Conservation (phyloP, 2,797 vertebrate species). For the Tachyglossus aculeatus region DNA sequence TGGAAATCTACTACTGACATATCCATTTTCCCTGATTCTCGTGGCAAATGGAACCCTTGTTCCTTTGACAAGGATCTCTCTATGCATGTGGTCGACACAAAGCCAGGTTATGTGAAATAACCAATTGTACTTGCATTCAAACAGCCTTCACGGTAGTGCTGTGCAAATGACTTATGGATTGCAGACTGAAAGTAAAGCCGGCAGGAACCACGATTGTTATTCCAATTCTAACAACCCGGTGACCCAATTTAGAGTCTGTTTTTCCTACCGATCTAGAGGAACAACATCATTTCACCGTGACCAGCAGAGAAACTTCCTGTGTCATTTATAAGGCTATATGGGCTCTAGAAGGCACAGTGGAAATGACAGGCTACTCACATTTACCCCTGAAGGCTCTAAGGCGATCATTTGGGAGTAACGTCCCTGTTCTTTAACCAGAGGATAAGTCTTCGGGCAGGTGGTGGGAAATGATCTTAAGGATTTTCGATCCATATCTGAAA, state of each 20-base stretch:
- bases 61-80: not conserved
- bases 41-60: not conserved
- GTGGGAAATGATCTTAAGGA: constrained; percentile 4
- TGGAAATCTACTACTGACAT: no score
- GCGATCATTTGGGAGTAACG: constrained; percentile 75
- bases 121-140: no score
- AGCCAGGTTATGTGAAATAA: no score
- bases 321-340: not conserved
- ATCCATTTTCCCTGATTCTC: no score
- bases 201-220: not conserved
- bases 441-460: constrained; percentile 57
- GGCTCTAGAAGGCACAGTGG: not conserved
- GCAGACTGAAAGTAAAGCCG: not conserved
- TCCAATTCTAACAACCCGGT: no score
- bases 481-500: constrained; percentile 3
- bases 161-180: not conserved
- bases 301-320: not conserved
- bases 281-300: not conserved
- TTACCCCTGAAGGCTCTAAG: constrained; percentile 68
- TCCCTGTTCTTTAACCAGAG: constrained; percentile 61
- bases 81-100: no score
- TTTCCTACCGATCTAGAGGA: no score
- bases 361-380: constrained; percentile 22
- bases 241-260: no score
- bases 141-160: not conserved